Evolutionary conservation across 1,140 invertebrate genomes (phyloP).

Genomic region (Megalonaias nervosa): DNA sequence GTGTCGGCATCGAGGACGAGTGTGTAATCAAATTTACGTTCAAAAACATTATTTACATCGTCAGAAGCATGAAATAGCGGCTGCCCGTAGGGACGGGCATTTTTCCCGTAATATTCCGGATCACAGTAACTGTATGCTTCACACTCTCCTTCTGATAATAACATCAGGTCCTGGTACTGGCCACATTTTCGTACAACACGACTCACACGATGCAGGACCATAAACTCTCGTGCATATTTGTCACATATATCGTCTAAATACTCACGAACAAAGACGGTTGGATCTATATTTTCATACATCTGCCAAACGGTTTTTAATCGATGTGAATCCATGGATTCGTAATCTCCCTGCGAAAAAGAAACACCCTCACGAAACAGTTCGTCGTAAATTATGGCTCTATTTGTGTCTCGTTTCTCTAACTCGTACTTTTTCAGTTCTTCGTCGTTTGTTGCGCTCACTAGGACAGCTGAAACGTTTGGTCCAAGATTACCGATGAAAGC

Average conservation of each 20-base stretch:
- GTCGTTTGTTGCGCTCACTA: conserved; percentile 48
- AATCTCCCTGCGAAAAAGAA: conserved; percentile 29
- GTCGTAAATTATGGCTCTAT: conserved; percentile 39
- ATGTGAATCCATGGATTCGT: conserved; percentile 31
- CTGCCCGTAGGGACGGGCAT: conserved; percentile 30
- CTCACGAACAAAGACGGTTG: conserved; percentile 23
- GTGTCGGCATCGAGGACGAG: conserved; percentile 39
- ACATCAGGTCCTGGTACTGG: conserved; percentile 43
- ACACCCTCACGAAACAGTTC: conserved; percentile 36
- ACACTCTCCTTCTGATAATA: conserved; percentile 32
- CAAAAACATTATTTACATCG: conserved; percentile 37
- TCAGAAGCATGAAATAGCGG: conserved; percentile 29
- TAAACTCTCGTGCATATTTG: conserved; percentile 33
- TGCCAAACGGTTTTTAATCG: conserved; percentile 35
- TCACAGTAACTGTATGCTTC: conserved; percentile 41
- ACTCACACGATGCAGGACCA: conserved; percentile 38
- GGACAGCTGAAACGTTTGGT: conserved; percentile 43
- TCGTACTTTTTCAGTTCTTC: conserved; percentile 42
- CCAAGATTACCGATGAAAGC: conserved; percentile 48
- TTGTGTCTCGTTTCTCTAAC: conserved; percentile 39
- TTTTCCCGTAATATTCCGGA: conserved; percentile 21
- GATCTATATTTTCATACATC: conserved; percentile 32
- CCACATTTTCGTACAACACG: conserved; percentile 41
- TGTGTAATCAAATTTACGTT: conserved; percentile 43
- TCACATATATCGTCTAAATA: conserved; percentile 36